phyloP scores from a whole-genome alignment of 2,797 vertebrate genomes.

The Simalia tracyae region DNA sequence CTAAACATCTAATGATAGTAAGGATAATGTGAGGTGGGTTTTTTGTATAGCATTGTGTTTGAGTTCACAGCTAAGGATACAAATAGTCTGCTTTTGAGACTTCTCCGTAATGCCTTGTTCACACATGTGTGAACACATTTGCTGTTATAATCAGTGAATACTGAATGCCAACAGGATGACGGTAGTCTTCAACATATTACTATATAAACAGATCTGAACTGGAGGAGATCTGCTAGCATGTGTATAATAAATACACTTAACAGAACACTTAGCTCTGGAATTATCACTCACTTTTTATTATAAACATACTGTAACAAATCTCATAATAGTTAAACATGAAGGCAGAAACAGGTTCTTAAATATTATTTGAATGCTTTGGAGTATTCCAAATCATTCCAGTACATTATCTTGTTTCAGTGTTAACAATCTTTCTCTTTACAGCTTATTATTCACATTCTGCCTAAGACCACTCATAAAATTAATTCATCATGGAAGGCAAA shows the following conservation, averaged over 20 bases:
- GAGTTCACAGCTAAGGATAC: not conserved
- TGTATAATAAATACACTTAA: not conserved
- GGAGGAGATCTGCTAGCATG: not conserved
- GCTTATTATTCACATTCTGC: not conserved
- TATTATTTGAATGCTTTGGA: not conserved
- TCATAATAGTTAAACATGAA: not conserved
- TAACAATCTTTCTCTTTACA: not conserved
- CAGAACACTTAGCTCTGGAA: not conserved
- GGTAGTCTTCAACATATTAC: not conserved
- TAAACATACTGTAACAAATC: not conserved
- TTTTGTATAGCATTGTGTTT: not conserved
- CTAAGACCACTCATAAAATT: not conserved
- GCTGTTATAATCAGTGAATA: not conserved
- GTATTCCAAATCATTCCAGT: not conserved
- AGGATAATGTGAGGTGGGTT: not conserved
- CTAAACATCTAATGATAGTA: not conserved
- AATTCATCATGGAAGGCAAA: not conserved
- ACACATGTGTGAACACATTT: not conserved
- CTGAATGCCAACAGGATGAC: not conserved
- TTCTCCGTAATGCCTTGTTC: not conserved
- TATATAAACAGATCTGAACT: not conserved
- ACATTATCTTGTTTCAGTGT: not conserved
- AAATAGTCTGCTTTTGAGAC: not conserved
- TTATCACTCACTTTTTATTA: not conserved
- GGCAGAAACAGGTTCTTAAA: not conserved